Evolutionary conservation across 2,797 vertebrate genomes (phyloP).

Genomic region (Peromyscus attwateri): DNA sequence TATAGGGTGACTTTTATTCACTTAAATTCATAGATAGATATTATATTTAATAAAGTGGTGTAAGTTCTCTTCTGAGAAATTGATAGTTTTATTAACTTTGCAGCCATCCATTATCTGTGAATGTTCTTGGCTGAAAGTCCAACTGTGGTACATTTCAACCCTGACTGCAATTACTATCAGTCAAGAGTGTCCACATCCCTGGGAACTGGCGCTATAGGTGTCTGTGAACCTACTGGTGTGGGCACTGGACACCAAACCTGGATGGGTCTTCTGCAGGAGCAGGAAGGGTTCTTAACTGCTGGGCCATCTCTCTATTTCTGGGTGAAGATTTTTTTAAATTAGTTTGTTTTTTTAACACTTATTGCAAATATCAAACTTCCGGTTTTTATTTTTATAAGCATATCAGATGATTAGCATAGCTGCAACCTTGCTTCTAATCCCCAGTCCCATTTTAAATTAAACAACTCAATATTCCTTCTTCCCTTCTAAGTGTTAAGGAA

Average conservation of each 20-base stretch:
- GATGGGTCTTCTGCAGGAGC: not conserved
- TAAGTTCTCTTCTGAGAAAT: not conserved
- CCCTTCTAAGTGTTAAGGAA: not conserved
- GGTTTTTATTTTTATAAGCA: not conserved
- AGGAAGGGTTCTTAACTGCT: not conserved
- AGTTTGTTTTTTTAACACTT: conserved; percentile 23
- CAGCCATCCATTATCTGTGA: not conserved
- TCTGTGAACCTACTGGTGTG: not conserved
- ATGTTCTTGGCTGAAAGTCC: not conserved
- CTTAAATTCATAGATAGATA: not conserved
- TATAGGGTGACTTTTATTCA: not conserved
- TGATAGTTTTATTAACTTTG: not conserved
- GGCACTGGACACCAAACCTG: not conserved
- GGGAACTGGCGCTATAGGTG: not conserved
- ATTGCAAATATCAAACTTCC: fast-evolving
- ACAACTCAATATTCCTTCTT: not conserved
- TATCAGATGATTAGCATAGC: not conserved
- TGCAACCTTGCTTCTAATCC: not conserved
- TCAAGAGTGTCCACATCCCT: not conserved
- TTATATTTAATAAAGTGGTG: not conserved
- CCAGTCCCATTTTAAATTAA: not conserved
- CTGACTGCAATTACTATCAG: not conserved
- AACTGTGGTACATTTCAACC: not conserved
- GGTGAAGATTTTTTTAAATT: not conserved
- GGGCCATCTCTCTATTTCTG: not conserved